Conservation (phyloP, 2,888 invertebrate genomes). For the Agrochola lychnidis region DNA sequence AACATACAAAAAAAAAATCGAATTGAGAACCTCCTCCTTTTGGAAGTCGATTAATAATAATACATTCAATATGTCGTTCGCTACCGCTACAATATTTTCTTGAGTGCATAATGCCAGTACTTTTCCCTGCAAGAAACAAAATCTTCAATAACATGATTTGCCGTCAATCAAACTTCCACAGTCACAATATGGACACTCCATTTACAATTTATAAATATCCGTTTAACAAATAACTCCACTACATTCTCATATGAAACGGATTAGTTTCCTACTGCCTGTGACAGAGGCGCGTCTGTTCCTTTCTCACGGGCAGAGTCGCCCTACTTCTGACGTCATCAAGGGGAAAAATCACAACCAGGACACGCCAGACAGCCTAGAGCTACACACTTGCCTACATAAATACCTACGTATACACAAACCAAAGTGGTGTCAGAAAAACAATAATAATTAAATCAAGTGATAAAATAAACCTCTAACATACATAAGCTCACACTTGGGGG, state of each 20-base stretch:
- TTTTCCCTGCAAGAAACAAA: neutral
- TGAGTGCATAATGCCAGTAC: neutral
- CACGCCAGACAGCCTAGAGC: conserved; percentile 43
- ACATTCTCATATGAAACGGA: conserved; percentile 23
- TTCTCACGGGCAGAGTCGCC: conserved; percentile 47
- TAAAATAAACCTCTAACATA: neutral
- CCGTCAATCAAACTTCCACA: neutral
- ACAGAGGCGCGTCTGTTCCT: conserved; percentile 43
- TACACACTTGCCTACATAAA: neutral
- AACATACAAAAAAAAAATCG: no score
- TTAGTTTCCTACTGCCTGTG: conserved; percentile 25
- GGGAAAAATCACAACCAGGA: conserved; percentile 58
- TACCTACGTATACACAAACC: conserved; percentile 13
- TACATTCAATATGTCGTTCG: no score
- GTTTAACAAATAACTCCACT: neutral
- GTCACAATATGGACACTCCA: neutral
- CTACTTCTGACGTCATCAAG: conserved; percentile 61
- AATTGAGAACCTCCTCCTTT: no score
- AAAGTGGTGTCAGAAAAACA: neutral
- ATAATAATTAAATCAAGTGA: neutral
- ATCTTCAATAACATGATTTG: neutral
- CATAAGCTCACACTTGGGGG: no score
- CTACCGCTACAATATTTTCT: neutral
- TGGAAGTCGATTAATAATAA: no score
- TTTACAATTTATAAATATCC: neutral